A percentile compares a stretch with the other conserved stretches of the same genome.
These are phyloP conservation scores for Grantiella picta DNA, from an alignment of 2,113 vertebrate genomes.

Conservation along the genomic window DNA sequence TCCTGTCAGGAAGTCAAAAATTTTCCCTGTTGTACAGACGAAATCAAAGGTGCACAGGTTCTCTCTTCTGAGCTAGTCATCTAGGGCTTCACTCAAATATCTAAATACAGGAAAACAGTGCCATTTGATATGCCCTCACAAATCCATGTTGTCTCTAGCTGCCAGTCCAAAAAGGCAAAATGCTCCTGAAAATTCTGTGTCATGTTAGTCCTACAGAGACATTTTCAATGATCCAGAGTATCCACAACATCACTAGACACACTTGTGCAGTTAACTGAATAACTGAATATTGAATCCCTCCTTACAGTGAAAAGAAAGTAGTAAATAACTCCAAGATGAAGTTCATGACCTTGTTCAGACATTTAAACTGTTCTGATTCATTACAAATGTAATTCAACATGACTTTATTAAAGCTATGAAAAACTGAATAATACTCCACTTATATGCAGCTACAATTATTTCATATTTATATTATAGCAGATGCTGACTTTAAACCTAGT, in stretches of 20 bases:
- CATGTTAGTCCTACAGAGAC: background rate
- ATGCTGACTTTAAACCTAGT: background rate
- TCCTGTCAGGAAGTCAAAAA: background rate
- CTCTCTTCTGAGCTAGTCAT: background rate
- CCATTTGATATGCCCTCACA: background rate
- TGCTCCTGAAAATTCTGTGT: background rate
- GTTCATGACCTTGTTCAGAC: background rate
- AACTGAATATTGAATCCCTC: background rate
- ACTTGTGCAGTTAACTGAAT: background rate
- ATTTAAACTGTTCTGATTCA: background rate
- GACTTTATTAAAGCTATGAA: background rate
- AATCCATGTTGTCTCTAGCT: background rate
- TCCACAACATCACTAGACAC: no score
- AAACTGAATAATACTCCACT: background rate
- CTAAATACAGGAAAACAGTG: background rate
- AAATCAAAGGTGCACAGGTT: background rate
- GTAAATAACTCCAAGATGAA: background rate
- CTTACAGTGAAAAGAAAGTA: background rate
- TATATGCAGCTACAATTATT: background rate
- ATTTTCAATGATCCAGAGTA: background rate
- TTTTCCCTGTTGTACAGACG: background rate
- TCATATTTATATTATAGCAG: background rate
- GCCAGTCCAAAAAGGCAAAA: background rate
- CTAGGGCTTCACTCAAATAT: background rate
- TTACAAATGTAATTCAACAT: background rate